Evolutionary conservation across 2,888 invertebrate genomes (phyloP).

Genomic region (Polydrusus pterygomalis): DNA sequence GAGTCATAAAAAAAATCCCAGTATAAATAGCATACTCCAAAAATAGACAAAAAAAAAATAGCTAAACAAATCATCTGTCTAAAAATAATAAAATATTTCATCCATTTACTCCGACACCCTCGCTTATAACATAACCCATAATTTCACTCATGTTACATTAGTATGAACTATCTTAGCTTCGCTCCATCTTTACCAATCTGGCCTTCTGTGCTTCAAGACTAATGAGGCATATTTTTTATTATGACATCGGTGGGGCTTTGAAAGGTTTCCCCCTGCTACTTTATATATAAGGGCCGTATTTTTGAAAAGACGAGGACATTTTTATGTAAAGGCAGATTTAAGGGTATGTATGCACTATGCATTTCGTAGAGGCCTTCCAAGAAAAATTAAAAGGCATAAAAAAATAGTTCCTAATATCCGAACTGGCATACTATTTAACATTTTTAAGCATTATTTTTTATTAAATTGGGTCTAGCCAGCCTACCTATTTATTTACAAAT

Average conservation of each 20-base stretch:
- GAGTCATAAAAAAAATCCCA: neutral
- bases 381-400: too few relatives aligned
- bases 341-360: too few relatives aligned
- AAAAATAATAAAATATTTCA: conserved; percentile 41
- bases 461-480: too few relatives aligned
- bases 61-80: conserved; percentile 42
- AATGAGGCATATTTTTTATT: conserved; percentile 51
- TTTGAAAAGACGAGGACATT: too few relatives aligned
- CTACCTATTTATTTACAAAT: too few relatives aligned
- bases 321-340: too few relatives aligned
- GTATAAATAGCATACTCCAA: neutral
- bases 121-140: conserved; percentile 44
- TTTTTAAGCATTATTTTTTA: too few relatives aligned
- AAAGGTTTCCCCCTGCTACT: conserved; percentile 34
- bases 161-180: conserved; percentile 45
- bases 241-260: conserved; percentile 44
- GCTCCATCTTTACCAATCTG: conserved; percentile 37
- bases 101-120: conserved; percentile 50
- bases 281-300: conserved; percentile 32
- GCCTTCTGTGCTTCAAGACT: conserved; percentile 40
- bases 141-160: conserved; percentile 48
- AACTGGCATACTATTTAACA: too few relatives aligned
- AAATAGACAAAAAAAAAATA: conserved; percentile 33
- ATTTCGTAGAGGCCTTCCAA: too few relatives aligned
- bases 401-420: too few relatives aligned